phyloP scores from a whole-genome alignment of 2,797 vertebrate genomes.

The Triplophysa bombifrons region DNA sequence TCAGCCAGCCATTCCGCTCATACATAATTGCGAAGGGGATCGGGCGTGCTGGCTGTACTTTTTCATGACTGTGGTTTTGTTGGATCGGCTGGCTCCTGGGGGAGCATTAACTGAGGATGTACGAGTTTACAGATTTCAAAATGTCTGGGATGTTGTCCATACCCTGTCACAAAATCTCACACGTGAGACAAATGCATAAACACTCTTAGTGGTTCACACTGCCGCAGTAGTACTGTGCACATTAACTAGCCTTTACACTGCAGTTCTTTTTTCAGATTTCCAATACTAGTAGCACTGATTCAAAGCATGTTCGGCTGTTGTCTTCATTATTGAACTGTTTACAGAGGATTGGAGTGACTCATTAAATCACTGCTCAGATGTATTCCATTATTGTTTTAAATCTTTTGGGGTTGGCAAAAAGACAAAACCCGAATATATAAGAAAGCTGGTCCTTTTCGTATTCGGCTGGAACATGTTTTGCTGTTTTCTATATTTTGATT shows the following conservation, averaged over 20 bases:
- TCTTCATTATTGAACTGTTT: conserved; percentile 12
- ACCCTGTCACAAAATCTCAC: conserved; percentile 38
- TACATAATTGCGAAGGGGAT: conserved; percentile 45
- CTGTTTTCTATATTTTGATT: not conserved
- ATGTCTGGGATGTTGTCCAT: conserved; percentile 23
- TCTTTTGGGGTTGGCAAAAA: not conserved
- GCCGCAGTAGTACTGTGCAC: not conserved
- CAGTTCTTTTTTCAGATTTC: conserved; percentile 11
- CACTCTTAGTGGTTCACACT: not conserved
- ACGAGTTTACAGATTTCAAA: conserved; percentile 31
- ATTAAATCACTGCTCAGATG: conserved; percentile 23
- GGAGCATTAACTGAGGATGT: conserved; percentile 25
- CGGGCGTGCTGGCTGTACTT: conserved; percentile 27
- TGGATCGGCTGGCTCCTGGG: conserved; percentile 18
- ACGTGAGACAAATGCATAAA: conserved; percentile 25
- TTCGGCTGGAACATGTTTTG: not conserved
- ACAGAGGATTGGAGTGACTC: not conserved
- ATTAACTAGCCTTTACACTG: not conserved
- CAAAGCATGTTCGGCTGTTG: not conserved
- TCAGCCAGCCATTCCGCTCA: conserved; percentile 40
- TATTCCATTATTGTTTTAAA: conserved; percentile 25
- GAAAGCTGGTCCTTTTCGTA: no score
- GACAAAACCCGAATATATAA: not conserved
- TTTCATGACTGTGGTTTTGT: conserved; percentile 39
- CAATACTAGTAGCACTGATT: not conserved